Conservation (phyloP, 1,140 invertebrate species). For the Belonocnema kinseyi region DNA sequence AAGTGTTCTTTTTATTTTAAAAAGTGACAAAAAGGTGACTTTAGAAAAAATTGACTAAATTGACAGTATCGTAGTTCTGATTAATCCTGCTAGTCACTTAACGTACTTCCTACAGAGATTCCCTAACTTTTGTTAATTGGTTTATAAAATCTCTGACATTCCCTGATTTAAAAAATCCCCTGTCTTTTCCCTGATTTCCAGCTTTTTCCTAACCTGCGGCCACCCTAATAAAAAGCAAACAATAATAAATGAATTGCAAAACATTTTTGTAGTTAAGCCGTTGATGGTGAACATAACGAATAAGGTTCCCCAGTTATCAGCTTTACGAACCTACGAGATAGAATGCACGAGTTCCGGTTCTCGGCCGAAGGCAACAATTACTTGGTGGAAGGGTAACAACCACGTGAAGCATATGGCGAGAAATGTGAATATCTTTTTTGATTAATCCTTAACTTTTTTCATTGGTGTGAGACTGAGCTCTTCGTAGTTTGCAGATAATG, state of each 20-base stretch:
- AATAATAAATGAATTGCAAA: neutral
- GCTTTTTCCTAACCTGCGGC: no score
- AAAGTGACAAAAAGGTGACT: no score
- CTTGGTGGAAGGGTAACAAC: conserved; percentile 88
- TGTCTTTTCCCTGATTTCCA: no score
- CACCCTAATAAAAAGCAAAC: no score
- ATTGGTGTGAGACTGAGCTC: conserved; percentile 40
- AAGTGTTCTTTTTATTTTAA: no score
- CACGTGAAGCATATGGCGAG: conserved; percentile 87
- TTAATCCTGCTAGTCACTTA: no score
- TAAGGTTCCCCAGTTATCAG: conserved; percentile 60
- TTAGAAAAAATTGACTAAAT: no score
- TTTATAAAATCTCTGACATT: no score
- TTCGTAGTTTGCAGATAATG: conserved; percentile 62
- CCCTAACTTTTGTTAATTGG: no score
- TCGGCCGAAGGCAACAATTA: conserved; percentile 87
- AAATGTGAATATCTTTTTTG: conserved; percentile 81
- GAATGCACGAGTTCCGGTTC: conserved; percentile 89
- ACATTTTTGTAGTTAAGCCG: conserved; percentile 61
- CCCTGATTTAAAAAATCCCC: no score
- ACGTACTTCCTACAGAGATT: no score
- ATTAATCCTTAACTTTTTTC: neutral
- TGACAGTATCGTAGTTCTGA: no score
- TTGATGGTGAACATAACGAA: conserved; percentile 67
- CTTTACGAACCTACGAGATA: conserved; percentile 83